Evolutionary conservation across 2,888 invertebrate genomes (phyloP).

Genomic region (Epirrhoe tristata): DNA sequence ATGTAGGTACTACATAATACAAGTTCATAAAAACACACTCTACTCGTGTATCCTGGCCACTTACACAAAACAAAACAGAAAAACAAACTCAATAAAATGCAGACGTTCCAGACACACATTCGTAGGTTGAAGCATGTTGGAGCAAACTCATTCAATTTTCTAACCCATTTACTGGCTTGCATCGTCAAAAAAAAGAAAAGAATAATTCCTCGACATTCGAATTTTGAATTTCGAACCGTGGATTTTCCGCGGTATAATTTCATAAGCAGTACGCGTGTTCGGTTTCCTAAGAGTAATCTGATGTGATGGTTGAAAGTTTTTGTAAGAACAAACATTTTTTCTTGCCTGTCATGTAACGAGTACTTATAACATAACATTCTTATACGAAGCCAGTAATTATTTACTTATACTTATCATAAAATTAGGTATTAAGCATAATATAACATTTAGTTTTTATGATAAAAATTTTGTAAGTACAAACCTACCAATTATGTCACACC

Average conservation of each 20-base stretch:
- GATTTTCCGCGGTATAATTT: conserved; percentile 82
- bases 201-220: conserved; percentile 67
- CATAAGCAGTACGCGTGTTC: conserved; percentile 71
- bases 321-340: no score
- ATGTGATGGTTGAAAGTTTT: background rate
- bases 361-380: no score
- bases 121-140: conserved; percentile 63
- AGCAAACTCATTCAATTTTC: conserved; percentile 82
- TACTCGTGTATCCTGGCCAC: background rate
- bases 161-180: conserved; percentile 82
- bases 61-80: conserved; percentile 45
- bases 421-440: no score
- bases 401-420: no score
- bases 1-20: no score
- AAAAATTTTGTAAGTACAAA: no score
- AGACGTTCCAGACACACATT: conserved; percentile 73
- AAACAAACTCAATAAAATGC: conserved; percentile 62
- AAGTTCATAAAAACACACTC: background rate
- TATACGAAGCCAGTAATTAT: no score
- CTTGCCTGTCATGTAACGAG: no score
- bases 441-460: no score
- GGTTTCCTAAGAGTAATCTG: conserved; percentile 20
- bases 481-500: no score
- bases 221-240: conserved; percentile 58
- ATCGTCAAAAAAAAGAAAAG: conserved; percentile 64